Base-by-base conservation (phyloP, 2,888 invertebrate species). In the Adelphocoris suturalis region DNA sequence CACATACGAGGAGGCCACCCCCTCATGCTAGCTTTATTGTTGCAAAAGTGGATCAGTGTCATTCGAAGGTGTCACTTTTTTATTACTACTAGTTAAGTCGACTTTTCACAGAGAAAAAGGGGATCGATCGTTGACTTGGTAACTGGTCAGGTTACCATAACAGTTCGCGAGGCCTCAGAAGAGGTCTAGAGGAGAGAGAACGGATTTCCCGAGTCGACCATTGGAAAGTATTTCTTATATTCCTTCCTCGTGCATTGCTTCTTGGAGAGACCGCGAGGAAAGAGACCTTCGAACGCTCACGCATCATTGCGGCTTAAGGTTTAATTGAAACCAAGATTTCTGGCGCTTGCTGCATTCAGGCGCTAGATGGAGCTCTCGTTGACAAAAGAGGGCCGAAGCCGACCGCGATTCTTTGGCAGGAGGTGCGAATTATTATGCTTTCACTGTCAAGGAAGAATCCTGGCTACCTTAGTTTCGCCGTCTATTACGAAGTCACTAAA, bases 381-480 rank as follows among this genome's bases (percentile, higher is more conserved):
- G 78, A 47, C 78, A 78, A 78, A 46, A 68, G 68, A 23, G 68
- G 68, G 68, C 68, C 23, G 1, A 23, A 68, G 13, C 13, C 68
- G 23, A 68, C 68, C 23, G 23, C 68, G 23, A 27, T 68, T 68
- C 68, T n/a, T 23, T 19, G 68, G 23, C 12, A 12, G n/a, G 4
- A 68, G 47, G 78, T 46, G 78, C 78, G 46, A 78, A 78, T 78
- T 78, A 78, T 78, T 46, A 78, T 78, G 78, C 78, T 78, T 78
- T 78, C 78, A 46, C 78, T 78, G 46, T 7, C 46, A 46, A 78
- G 4, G 37, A 78, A 19, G 28, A 19, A 27, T 75, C n/a, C 23
- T 11, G n/a, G n/a, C n/a, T 3, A 28, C n/a, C 0, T n/a, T 3
- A 19, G 78, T 78, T 78, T 46, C 78, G 46, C 78, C 78, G 37